A percentile compares a stretch with the other conserved stretches of the same genome.
Evolutionary conservation across 2,888 invertebrate genomes (phyloP).

Genomic region (Ganaspis brasiliensis): DNA sequence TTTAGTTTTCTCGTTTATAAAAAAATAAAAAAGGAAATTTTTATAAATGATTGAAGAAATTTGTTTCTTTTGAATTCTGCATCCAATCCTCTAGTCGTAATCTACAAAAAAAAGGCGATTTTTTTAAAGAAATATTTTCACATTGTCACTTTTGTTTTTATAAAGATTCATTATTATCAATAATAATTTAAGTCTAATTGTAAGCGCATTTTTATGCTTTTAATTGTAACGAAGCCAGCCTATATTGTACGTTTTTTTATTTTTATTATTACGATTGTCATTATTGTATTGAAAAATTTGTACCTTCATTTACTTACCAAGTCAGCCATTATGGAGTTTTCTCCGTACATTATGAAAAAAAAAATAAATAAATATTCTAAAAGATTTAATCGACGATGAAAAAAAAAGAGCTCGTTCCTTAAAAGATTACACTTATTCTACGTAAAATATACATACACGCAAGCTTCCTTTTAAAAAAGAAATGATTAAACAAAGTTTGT

Average conservation of each 20-base stretch:
- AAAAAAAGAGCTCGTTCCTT: not conserved
- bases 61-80: not conserved
- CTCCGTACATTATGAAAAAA: not conserved
- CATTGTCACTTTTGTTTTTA: too few species aligned
- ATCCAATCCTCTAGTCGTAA: constrained; percentile 26
- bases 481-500: not conserved
- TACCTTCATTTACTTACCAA: constrained; percentile 26
- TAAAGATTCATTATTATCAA: not conserved
- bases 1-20: not conserved
- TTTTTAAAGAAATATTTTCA: too few species aligned
- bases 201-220: constrained; percentile 31
- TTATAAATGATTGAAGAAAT: too few species aligned
- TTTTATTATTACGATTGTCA: not conserved
- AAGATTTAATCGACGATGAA: not conserved
- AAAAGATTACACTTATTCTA: not conserved
- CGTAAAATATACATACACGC: too few species aligned
- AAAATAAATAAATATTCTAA: constrained; percentile 8
- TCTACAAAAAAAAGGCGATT: constrained; percentile 6
- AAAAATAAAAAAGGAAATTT: too few species aligned
- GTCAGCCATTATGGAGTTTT: constrained; percentile 15
- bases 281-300: constrained; percentile 3
- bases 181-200: not conserved
- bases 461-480: constrained; percentile 9
- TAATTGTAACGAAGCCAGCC: constrained; percentile 4
- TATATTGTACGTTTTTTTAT: constrained; percentile 12